A percentile compares a stretch with the other conserved stretches of the same genome.
Evolutionary conservation across 1,140 invertebrate species (phyloP).

Genomic region (Dendroctonus ponderosae): DNA sequence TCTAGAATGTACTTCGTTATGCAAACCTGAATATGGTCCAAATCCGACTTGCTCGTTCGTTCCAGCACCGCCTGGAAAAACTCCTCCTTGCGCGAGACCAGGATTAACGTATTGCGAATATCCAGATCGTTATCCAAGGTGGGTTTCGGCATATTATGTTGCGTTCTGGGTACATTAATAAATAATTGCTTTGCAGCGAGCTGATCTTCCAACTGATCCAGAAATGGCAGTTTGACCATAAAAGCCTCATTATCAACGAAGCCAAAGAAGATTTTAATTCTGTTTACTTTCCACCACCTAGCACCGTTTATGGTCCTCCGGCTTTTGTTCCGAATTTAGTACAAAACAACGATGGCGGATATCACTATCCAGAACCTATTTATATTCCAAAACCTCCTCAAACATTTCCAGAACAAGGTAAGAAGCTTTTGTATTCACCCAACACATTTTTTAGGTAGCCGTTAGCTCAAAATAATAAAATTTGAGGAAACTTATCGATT

Average conservation of each 20-base stretch:
- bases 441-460: background rate
- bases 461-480: too few relatives aligned
- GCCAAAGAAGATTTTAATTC: conserved; percentile 55
- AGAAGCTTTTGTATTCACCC: background rate
- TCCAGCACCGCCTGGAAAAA: conserved; percentile 75
- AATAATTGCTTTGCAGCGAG: conserved; percentile 60
- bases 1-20: conserved; percentile 30
- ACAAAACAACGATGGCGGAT: conserved; percentile 20
- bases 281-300: conserved; percentile 39
- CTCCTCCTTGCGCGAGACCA: conserved; percentile 74
- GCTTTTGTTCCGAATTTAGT: conserved; percentile 18
- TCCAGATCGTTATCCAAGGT: conserved; percentile 79
- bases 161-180: background rate
- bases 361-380: conserved; percentile 51
- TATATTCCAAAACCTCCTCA: conserved; percentile 48
- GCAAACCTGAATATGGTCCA: conserved; percentile 44
- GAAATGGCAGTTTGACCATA: conserved; percentile 72
- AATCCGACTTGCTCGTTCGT: conserved; percentile 55
- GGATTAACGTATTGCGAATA: conserved; percentile 80
- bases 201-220: conserved; percentile 76
- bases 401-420: conserved; percentile 33
- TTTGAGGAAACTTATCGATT: too few relatives aligned
- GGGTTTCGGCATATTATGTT: conserved; percentile 48
- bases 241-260: conserved; percentile 69
- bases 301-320: conserved; percentile 51